A percentile compares a stretch with the other conserved stretches of the same genome.
These are phyloP conservation scores for Epinotia nisella DNA, from an alignment of 2,888 invertebrate genomes.

Conservation along the genomic window DNA sequence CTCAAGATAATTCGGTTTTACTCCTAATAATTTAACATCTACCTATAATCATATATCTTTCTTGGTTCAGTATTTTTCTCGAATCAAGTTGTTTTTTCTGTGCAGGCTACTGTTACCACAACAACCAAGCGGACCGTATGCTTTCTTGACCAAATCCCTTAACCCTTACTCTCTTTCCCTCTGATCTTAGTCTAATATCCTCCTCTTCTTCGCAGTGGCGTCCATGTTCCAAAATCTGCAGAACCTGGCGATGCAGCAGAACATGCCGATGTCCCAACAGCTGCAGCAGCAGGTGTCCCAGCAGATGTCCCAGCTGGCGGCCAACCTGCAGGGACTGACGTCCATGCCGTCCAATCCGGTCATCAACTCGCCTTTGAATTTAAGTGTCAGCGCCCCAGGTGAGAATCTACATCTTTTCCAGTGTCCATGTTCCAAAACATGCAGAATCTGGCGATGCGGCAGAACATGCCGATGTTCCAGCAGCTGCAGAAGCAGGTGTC, in stretches of 20 bases:
- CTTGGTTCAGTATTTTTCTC: no score
- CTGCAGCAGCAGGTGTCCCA: conserved; percentile 86
- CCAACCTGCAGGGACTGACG: conserved; percentile 91
- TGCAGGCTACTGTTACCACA: background rate
- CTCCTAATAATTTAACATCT: no score
- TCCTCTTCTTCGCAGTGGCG: conserved; percentile 84
- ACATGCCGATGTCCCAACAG: conserved; percentile 79
- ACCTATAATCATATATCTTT: no score
- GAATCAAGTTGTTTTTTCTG: no score
- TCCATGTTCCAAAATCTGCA: conserved; percentile 87
- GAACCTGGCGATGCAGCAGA: conserved; percentile 82
- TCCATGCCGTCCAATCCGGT: conserved; percentile 89
- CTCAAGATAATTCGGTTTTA: no score
- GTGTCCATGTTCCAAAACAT: conserved; percentile 88
- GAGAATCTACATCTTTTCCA: conserved; percentile 52
- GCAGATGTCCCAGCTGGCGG: conserved; percentile 82
- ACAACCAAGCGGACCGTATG: background rate
- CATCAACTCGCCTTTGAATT: conserved; percentile 92
- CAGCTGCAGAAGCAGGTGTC: conserved; percentile 86
- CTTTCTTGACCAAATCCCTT: no score
- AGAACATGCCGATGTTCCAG: conserved; percentile 80
- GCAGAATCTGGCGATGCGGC: conserved; percentile 82
- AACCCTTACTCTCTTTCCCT: background rate
- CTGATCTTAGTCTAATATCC: background rate
- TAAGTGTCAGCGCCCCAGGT: conserved; percentile 89